Conservation (phyloP, 1,140 invertebrate genomes). For the Myzus persicae region DNA sequence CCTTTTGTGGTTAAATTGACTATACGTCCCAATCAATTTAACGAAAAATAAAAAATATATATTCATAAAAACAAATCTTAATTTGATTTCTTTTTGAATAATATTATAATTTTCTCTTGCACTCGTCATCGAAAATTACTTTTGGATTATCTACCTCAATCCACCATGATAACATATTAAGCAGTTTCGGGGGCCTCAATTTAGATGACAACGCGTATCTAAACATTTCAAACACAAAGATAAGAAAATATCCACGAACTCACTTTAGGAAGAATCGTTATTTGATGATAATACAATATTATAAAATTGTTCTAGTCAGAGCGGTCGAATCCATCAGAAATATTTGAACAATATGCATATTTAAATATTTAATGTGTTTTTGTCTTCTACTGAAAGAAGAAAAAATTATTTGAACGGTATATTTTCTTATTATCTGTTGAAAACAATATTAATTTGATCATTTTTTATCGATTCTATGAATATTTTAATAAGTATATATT, state of each 20-base stretch:
- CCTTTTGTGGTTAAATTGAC: constrained; percentile 53
- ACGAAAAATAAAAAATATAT: not conserved
- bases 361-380: too few relatives aligned
- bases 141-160: not conserved
- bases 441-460: not conserved
- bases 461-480: not conserved
- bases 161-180: not conserved
- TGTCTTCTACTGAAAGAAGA: not conserved
- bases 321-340: not conserved
- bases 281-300: not conserved
- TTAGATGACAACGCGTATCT: not conserved
- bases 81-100: constrained; percentile 40
- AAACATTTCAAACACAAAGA: not conserved
- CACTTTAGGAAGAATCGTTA: not conserved
- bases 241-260: not conserved
- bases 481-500: not conserved
- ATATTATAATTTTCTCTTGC: not conserved
- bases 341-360: not conserved
- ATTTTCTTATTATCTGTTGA: not conserved
- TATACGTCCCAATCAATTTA: constrained; percentile 43
- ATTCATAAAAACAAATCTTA: constrained; percentile 23
- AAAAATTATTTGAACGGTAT: not conserved
- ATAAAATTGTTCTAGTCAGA: not conserved
- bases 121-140: not conserved
- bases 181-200: not conserved